These are phyloP conservation scores for Trachymyrmex cornetzi DNA, from an alignment of 1,140 invertebrate species.

Conservation along the genomic window DNA sequence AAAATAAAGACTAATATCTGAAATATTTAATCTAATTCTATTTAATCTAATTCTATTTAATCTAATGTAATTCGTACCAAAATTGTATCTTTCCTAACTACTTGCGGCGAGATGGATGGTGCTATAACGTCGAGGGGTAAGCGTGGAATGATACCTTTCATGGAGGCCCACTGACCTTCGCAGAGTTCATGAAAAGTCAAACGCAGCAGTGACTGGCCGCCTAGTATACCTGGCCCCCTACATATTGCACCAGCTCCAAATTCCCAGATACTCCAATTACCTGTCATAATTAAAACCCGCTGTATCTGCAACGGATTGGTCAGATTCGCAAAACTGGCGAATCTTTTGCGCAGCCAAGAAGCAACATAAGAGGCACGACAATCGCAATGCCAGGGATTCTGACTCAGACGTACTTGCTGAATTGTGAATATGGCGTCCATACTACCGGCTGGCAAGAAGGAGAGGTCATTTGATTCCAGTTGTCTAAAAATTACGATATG, in stretches of 20 bases:
- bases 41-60: neutral
- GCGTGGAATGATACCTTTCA: conserved; percentile 91
- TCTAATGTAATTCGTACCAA: neutral
- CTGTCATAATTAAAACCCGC: neutral
- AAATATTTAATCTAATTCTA: neutral
- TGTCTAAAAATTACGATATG: conserved; percentile 87
- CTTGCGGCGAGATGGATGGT: neutral
- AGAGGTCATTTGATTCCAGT: conserved; percentile 93
- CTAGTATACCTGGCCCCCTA: conserved; percentile 91
- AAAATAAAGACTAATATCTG: neutral
- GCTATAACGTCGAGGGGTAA: conserved; percentile 86
- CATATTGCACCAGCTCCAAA: conserved; percentile 91
- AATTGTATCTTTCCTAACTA: neutral
- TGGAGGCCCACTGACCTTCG: conserved; percentile 94
- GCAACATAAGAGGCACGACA: conserved; percentile 92
- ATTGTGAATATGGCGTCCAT: conserved; percentile 90
- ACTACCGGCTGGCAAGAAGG: conserved; percentile 90
- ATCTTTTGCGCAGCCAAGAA: conserved; percentile 87
- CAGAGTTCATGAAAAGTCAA: conserved; percentile 94
- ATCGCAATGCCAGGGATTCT: conserved; percentile 96
- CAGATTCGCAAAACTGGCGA: conserved; percentile 69
- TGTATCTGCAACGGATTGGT: conserved; percentile 34
- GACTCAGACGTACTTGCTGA: conserved; percentile 91
- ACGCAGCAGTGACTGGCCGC: conserved; percentile 89
- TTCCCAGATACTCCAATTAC: conserved; percentile 85